These are phyloP conservation scores for Drosophila prostipennis DNA, from an alignment of 2,888 invertebrate species.

Conservation along the genomic window DNA sequence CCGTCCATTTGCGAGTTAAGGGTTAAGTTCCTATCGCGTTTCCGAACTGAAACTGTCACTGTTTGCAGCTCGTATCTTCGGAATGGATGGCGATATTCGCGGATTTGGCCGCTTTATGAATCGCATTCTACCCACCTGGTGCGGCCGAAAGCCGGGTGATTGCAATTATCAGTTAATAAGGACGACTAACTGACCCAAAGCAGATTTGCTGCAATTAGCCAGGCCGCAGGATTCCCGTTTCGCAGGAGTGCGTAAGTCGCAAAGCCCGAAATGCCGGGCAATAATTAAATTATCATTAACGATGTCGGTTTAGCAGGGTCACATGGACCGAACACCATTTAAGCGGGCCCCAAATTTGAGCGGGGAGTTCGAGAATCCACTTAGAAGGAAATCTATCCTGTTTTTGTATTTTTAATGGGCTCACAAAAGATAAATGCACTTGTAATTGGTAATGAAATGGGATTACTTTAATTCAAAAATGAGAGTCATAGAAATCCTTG, in stretches of 20 bases:
- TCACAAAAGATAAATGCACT: background rate
- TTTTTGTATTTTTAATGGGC: background rate
- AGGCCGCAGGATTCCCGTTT: conserved; percentile 49
- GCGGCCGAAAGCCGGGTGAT: conserved; percentile 11
- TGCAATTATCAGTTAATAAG: conserved; percentile 75
- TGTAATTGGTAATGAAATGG: background rate
- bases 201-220: conserved; percentile 72
- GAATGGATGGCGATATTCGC: conserved; percentile 25
- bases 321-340: conserved; percentile 11
- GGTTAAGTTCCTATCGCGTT: conserved; percentile 30
- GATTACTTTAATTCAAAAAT: background rate
- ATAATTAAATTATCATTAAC: conserved; percentile 77
- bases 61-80: conserved; percentile 27
- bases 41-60: conserved; percentile 18
- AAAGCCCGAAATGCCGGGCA: conserved; percentile 55
- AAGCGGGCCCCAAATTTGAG: background rate
- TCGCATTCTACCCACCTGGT: conserved; percentile 10
- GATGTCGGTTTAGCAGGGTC: conserved; percentile 49
- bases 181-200: conserved; percentile 69
- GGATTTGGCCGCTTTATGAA: conserved; percentile 27
- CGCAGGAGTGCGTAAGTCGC: conserved; percentile 51
- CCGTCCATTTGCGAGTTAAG: conserved; percentile 30
- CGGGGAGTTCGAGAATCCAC: background rate
- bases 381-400: background rate
- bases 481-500: no score